Evolutionary conservation across 1,140 invertebrate species (phyloP), one percentile per base, ranked within the genome.

Genomic region (Drosophila mauritiana): DNA sequence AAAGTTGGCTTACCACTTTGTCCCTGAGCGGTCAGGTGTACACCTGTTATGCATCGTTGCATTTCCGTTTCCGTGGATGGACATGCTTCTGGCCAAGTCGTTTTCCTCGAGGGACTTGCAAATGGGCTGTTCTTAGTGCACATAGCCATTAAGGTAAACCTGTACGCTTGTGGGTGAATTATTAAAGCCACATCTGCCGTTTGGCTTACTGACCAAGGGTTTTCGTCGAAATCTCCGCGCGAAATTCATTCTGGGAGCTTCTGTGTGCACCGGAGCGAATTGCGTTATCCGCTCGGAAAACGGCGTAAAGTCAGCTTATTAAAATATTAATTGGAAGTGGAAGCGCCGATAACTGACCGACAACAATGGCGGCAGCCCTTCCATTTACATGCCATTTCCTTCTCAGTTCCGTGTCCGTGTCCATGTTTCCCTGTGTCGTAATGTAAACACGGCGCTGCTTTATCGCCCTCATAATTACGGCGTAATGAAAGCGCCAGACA

Each of bases 321-420:
- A 89, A 88, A 88, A 88, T 88, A 89, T 89, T 88, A 88, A 88
- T 88, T 88, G 84, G 89, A 88, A 80, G 80, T 89, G 85, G 79
- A 63, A 80, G 70, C 58, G 72, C 51, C 62, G 67, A 86, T 88
- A 83, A 79, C 69, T 78, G 82, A 51, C 54, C 67, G 37, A 52
- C 48, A 70, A 73, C 69, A 73, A 61, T 75, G 61, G 48, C 46
- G 39, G 43, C 67, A 49, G 37, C 7, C 51, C 64, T 37, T 53
- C 42, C 51, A 40, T 65, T 57, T 39, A 27, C 22, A 27, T 55
- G 36, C 42, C 49, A 55, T 55, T 54, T 73, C 68, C 56, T 25
- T 49, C 39, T 31, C 45, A 37, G 25, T 48, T 42, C 48, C 31
- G 61, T 27, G 48, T 56, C 42, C 5, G 52, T 22, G 13, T 52